Evolutionary conservation across 2,113 vertebrate genomes (phyloP), one percentile per base, ranked within the genome.

Genomic region (Chaetodon auriga): DNA sequence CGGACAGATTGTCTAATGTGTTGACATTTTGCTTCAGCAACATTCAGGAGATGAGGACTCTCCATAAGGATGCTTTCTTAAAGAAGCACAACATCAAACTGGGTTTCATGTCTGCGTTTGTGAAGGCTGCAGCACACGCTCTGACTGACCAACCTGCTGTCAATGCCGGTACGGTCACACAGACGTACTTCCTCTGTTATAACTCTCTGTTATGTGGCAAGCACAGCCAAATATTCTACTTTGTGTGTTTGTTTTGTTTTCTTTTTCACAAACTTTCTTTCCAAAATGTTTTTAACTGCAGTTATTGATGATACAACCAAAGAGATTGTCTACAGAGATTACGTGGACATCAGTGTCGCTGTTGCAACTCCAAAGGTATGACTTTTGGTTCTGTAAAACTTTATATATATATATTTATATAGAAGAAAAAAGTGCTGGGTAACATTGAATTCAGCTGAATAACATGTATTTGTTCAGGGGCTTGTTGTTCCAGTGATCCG

Each of bases 311-410:
- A 99, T 77, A 83, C 95, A 76, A 95, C 97, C 95, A 99, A 99
- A 96, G 98, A 99, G 93, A 97, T 99, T 55, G 95, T 99, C 74
- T 99, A 98, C 91, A 96, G 98, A 92, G 97, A 99, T 89, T 99
- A 98, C 25, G 96, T 99, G 71, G 98, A 99, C 90, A 98, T 99
- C 89, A 99, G 97, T 54, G 97, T 99, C 0, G 97, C 97, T 0
- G 97, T 99, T 84, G 95, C 97, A 38, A 99, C 97, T 83, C 96
- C 97, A 53, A 96, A 97, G 96, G 97, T 99, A 93, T 58, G 90
- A 75, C 35, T 51, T 80, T 13, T 35, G 12, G 30, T 7, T 74
- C 19, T 62, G 15, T 7, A 12, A 66, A 81, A 62, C 19, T 2
- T 6, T 18, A 21, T 71, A 70, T 15, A 2, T 16, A 15, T 68